These are phyloP conservation scores for Euschistus heros DNA, from an alignment of 1,140 invertebrate species.

Conservation along the genomic window DNA sequence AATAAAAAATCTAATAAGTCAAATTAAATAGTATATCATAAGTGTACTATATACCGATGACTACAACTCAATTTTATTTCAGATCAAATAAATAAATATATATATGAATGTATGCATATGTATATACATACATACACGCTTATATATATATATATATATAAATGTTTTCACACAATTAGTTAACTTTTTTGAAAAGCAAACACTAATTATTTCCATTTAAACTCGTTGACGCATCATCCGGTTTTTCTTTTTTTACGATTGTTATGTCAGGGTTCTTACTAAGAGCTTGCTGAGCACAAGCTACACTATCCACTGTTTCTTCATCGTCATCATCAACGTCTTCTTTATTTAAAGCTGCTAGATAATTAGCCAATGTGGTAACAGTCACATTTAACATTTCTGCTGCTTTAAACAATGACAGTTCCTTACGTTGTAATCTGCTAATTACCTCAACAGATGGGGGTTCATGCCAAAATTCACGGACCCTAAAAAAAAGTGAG, in stretches of 20 bases:
- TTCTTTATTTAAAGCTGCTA: constrained; percentile 44
- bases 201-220: constrained; percentile 28
- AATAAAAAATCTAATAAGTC: too few relatives aligned
- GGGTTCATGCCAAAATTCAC: constrained; percentile 64
- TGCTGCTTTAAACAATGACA: constrained; percentile 55
- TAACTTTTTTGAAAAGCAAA: constrained; percentile 1
- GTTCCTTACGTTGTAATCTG: constrained; percentile 57
- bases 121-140: background rate
- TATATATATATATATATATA: background rate
- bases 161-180: background rate
- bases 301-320: constrained; percentile 35
- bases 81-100: background rate
- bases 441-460: constrained; percentile 57
- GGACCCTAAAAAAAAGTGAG: constrained; percentile 43
- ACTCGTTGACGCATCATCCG: constrained; percentile 18
- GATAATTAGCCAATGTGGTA: constrained; percentile 55
- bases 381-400: constrained; percentile 61
- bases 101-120: background rate
- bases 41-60: background rate
- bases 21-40: background rate
- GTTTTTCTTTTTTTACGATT: constrained; percentile 46
- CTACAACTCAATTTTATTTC: background rate
- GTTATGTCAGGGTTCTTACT: constrained; percentile 51
- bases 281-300: constrained; percentile 38
- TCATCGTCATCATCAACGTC: constrained; percentile 36